Percentiles rank a stretch among this genome's conserved stretches.
Evolutionary conservation across 1,140 invertebrate genomes (phyloP).

Genomic region (Drosophila nigromelanica): DNA sequence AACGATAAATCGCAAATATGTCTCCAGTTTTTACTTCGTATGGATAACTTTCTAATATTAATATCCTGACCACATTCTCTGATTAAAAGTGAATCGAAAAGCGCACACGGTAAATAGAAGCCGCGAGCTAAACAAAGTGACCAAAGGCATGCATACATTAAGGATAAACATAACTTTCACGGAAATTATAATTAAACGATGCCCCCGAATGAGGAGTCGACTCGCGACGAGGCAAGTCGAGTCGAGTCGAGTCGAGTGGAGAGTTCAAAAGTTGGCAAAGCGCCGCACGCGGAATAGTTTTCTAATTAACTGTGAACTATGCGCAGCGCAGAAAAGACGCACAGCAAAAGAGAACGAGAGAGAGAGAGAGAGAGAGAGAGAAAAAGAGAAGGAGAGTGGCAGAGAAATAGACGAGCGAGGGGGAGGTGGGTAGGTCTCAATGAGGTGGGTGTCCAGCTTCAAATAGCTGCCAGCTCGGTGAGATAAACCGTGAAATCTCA

Average conservation of each 20-base stretch:
- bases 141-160: slow-evolving; percentile 38
- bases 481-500: slow-evolving; percentile 80
- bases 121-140: slow-evolving; percentile 35
- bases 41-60: too few species aligned
- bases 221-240: background rate
- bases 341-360: slow-evolving; percentile 22
- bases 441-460: slow-evolving; percentile 20
- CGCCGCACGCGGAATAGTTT: slow-evolving; percentile 67
- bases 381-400: background rate
- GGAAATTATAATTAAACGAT: slow-evolving; percentile 68
- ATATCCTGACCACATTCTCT: background rate
- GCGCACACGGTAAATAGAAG: background rate
- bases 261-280: slow-evolving; percentile 68
- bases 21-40: too few species aligned
- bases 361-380: slow-evolving; percentile 16
- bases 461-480: slow-evolving; percentile 30
- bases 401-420: slow-evolving; percentile 1
- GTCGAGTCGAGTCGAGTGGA: slow-evolving; percentile 19
- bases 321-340: slow-evolving; percentile 42
- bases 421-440: background rate
- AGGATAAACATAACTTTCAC: slow-evolving; percentile 57
- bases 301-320: slow-evolving; percentile 79
- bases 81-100: background rate
- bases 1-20: too few species aligned
- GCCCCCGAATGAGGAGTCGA: slow-evolving; percentile 27